These are phyloP conservation scores for Sebastes umbrosus DNA, from an alignment of 2,797 vertebrate genomes.

Conservation along the genomic window DNA sequence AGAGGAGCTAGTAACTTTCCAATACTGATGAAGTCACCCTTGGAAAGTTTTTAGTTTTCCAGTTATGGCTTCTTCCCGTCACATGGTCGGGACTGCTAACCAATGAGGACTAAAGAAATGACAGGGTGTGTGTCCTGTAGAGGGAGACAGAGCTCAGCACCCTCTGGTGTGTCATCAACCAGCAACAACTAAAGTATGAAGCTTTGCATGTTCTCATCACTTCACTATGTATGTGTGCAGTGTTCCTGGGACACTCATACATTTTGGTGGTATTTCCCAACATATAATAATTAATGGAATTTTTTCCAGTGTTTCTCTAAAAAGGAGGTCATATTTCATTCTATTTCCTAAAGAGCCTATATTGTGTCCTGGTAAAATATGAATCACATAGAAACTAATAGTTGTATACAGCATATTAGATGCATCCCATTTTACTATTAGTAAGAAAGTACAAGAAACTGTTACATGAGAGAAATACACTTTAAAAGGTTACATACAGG, in stretches of 20 bases:
- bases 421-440: background rate
- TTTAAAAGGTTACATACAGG: background rate
- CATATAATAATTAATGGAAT: background rate
- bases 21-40: background rate
- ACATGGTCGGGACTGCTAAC: background rate
- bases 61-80: background rate
- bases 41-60: background rate
- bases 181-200: too few relatives aligned
- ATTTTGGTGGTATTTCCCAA: background rate
- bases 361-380: too few relatives aligned
- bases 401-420: background rate
- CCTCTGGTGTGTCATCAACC: too few relatives aligned
- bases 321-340: background rate
- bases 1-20: conserved; percentile 54
- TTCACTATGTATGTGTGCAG: background rate
- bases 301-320: background rate
- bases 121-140: background rate
- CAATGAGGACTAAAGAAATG: background rate
- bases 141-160: conserved; percentile 6
- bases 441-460: background rate
- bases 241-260: too few relatives aligned
- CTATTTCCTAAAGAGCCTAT: background rate
- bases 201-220: background rate
- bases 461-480: background rate
- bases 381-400: background rate